Evolutionary conservation across 1,140 invertebrate genomes (phyloP).

Genomic region (Chrysomallon squamiferum): DNA sequence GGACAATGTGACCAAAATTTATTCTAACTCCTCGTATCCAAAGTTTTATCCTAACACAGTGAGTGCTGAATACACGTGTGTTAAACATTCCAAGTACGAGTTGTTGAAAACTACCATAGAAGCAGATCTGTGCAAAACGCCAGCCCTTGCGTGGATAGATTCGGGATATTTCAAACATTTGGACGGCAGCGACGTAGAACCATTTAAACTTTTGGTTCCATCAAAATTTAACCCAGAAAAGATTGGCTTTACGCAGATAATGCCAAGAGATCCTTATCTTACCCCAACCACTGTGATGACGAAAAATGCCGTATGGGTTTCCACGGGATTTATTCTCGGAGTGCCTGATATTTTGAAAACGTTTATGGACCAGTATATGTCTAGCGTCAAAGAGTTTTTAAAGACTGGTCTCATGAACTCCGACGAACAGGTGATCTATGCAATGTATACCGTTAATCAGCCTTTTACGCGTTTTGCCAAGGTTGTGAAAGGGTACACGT

Average conservation of each 20-base stretch:
- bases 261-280: conserved; percentile 21
- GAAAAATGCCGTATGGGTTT: conserved; percentile 43
- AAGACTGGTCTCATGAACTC: conserved; percentile 17
- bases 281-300: conserved; percentile 26
- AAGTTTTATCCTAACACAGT: conserved; percentile 52
- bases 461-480: conserved; percentile 9
- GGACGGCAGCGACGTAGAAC: conserved; percentile 22
- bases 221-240: conserved; percentile 40
- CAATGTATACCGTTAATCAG: conserved; percentile 23
- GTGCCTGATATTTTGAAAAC: conserved; percentile 21
- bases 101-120: conserved; percentile 28
- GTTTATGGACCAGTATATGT: conserved; percentile 20
- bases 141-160: conserved; percentile 52
- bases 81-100: conserved; percentile 57
- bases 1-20: conserved; percentile 31
- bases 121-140: conserved; percentile 35
- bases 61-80: conserved; percentile 42
- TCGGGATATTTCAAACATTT: conserved; percentile 46
- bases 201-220: conserved; percentile 44
- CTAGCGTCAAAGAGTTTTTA: conserved; percentile 18
- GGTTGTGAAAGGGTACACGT: conserved; percentile 21
- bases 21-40: conserved; percentile 37
- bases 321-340: conserved; percentile 39
- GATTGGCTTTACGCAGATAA: conserved; percentile 42
- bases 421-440: conserved; percentile 27